phyloP scores from a whole-genome alignment of 1,140 invertebrate species.

The Pararge aegeria region DNA sequence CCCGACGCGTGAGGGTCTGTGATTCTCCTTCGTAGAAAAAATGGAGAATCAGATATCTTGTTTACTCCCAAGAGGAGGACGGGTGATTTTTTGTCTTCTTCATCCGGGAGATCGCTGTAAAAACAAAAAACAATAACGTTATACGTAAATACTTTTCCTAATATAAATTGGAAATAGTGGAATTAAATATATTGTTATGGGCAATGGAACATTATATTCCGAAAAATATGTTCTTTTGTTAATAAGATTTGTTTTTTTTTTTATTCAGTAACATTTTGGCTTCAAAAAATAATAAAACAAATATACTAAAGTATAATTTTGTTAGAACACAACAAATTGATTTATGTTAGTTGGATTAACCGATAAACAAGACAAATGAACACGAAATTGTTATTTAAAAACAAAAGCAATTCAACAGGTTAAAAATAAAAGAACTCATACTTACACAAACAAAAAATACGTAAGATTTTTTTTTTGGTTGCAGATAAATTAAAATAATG shows the following conservation, averaged over 20 bases:
- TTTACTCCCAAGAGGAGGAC: constrained; percentile 71
- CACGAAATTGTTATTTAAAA: constrained; percentile 11
- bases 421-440: constrained; percentile 21
- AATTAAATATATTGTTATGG: too few relatives aligned
- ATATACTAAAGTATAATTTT: background rate
- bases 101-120: constrained; percentile 72
- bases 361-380: constrained; percentile 6
- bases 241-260: too few relatives aligned
- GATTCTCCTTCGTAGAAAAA: constrained; percentile 56
- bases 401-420: constrained; percentile 7
- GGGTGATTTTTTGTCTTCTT: constrained; percentile 72
- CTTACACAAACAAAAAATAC: constrained; percentile 20
- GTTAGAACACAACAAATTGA: background rate
- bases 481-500: background rate
- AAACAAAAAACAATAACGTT: constrained; percentile 31
- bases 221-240: too few relatives aligned
- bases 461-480: background rate
- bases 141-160: too few relatives aligned
- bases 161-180: too few relatives aligned
- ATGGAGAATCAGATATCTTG: constrained; percentile 71
- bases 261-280: too few relatives aligned
- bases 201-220: background rate
- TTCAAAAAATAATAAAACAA: background rate
- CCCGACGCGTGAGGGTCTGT: constrained; percentile 58
- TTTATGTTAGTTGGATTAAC: constrained; percentile 3